A percentile compares a stretch with the other conserved stretches of the same genome.
phyloP scores from a whole-genome alignment of 2,113 vertebrate species.

The Antennarius striatus region DNA sequence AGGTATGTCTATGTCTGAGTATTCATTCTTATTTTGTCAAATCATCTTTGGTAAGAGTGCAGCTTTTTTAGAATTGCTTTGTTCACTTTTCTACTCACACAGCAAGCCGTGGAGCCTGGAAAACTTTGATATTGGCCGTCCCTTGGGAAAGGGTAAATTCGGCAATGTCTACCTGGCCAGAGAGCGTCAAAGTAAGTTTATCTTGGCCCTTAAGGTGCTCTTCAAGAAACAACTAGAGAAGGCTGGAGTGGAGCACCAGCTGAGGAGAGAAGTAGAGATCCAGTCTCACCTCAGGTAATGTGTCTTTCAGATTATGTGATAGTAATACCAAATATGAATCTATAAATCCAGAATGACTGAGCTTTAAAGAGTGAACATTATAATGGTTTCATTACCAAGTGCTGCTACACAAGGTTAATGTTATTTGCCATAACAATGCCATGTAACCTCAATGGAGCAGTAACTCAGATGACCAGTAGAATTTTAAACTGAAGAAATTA shows the following conservation, averaged over 20 bases:
- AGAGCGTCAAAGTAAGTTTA: slow-evolving; percentile 92
- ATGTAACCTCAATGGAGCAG: neutral
- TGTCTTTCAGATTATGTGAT: neutral
- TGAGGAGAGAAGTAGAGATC: slow-evolving; percentile 94
- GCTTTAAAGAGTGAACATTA: neutral
- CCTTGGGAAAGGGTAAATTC: slow-evolving; percentile 96
- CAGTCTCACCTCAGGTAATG: slow-evolving; percentile 94
- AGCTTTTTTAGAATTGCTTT: too few relatives aligned
- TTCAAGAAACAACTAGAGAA: slow-evolving; percentile 96
- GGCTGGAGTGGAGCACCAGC: slow-evolving; percentile 93
- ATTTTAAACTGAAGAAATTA: neutral
- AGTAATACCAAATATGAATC: neutral
- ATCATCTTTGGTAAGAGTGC: too few relatives aligned
- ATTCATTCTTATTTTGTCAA: neutral
- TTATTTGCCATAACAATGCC: neutral
- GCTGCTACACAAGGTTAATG: too few relatives aligned
- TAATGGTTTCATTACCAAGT: neutral
- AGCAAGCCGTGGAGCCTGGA: slow-evolving; percentile 93
- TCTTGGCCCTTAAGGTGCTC: slow-evolving; percentile 94
- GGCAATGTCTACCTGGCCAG: slow-evolving; percentile 97
- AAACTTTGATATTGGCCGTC: slow-evolving; percentile 94
- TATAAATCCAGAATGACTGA: too few relatives aligned
- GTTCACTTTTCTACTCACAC: slow-evolving; percentile 4
- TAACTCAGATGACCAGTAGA: neutral
- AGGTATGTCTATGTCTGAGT: slow-evolving; percentile 35